Evolutionary conservation across 2,113 vertebrate species (phyloP), one percentile per base, ranked within the genome.

Genomic region (Scolopax mira): DNA sequence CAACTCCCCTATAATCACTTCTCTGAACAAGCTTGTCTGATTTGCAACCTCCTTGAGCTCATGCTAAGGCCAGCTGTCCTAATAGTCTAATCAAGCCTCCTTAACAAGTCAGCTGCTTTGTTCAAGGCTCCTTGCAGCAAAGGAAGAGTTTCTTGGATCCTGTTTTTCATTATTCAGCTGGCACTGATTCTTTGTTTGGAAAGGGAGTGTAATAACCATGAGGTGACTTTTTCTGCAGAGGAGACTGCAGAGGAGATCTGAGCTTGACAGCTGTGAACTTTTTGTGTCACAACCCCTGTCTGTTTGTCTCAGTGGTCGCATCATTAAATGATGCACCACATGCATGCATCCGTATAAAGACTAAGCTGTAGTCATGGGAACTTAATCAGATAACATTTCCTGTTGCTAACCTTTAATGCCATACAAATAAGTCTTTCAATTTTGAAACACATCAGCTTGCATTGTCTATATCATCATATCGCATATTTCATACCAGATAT

Each of bases 391-490:
- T 25, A 65, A 55, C 27, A 90, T 80, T 89, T 82, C 22, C 69
- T 92, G 48, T 44, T 88, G 55, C 46, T 79, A 82, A 87, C 48
- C 65, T 95, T 93, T 67, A 88, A 18, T 73, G 87, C 52, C 70
- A 78, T 92, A 85, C 54, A 89, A 91, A 79, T 35, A 85, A 96
- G 80, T 58, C 19, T 89, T 95, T 95, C 69, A 85, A 18, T 96
- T 91, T 93, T 93, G 65, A 93, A 97, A 89, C 65, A 72, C 24
- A 80, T 62, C 46, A 86, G 19, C 65, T 88, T 94, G 23, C 55
- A 72, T 83, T 79, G 58, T 88, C 88, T 94, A 11, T 88, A 89
- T 92, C 64, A 91, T 65, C n/a, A 30, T 37, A 92, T 67, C 90
- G 81, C 94, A 92, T 35, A 46, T 88, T 87, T 82, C 21, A 73